phyloP scores from a whole-genome alignment of 30 jellyfish, hydroid and myxozoan genomes.

The Thelohanellus kitauei region DNA sequence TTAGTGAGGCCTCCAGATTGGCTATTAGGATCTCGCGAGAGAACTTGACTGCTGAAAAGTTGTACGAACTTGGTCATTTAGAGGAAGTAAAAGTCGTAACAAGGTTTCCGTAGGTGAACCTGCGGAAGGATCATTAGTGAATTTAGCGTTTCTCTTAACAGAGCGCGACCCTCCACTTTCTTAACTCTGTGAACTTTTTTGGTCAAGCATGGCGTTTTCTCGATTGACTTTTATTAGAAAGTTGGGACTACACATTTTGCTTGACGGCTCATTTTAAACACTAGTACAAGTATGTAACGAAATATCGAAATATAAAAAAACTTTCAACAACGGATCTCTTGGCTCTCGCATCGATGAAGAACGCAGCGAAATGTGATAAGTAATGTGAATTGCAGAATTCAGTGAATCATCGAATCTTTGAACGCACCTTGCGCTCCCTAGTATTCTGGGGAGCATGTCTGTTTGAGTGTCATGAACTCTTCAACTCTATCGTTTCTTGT shows the following conservation, averaged over 20 bases:
- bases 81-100: slow-evolving; percentile 6
- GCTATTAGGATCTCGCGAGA: slow-evolving; percentile 1
- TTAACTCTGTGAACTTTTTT: neutral
- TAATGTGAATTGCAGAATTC: slow-evolving; percentile 13
- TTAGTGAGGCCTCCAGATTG: neutral
- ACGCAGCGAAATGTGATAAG: slow-evolving; percentile 20
- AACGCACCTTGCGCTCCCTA: slow-evolving; percentile 12
- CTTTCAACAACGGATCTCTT: slow-evolving; percentile 24
- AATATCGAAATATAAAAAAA: slow-evolving; percentile 3
- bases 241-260: neutral
- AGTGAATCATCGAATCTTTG: slow-evolving; percentile 13
- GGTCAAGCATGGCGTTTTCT: neutral
- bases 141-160: neutral
- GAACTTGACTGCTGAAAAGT: slow-evolving; percentile 6
- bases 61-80: neutral
- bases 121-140: slow-evolving; percentile 16
- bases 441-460: slow-evolving; percentile 23
- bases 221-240: neutral
- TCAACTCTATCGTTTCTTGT: too few species aligned
- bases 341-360: slow-evolving; percentile 27
- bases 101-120: slow-evolving; percentile 23
- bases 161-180: neutral
- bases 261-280: neutral
- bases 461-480: slow-evolving; percentile 32
- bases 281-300: too few species aligned